phyloP scores from a whole-genome alignment of 2,113 vertebrate genomes.

The Triplophysa dalaica region DNA sequence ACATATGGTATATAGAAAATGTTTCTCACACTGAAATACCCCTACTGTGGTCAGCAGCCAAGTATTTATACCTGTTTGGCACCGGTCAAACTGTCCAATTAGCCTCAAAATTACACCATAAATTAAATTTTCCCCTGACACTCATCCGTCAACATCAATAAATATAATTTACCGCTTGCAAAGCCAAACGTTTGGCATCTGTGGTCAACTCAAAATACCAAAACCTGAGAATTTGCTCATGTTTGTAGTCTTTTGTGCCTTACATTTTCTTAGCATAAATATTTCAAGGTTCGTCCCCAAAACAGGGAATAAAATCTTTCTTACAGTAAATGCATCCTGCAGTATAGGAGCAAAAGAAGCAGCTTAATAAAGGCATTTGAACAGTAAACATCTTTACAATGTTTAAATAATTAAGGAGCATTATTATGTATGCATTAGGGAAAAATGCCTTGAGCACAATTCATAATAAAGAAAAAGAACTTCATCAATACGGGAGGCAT shows the following conservation, averaged over 20 bases:
- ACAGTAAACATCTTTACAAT: slow-evolving; percentile 23
- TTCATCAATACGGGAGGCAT: not conserved
- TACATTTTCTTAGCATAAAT: not conserved
- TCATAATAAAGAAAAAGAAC: slow-evolving; percentile 22
- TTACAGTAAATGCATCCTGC: not conserved
- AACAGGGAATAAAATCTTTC: not conserved
- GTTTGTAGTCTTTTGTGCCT: not conserved
- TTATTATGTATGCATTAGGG: not conserved
- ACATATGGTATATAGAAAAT: not conserved
- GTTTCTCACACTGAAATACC: too few relatives aligned
- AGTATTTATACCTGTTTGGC: too few relatives aligned
- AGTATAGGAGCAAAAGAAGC: not conserved
- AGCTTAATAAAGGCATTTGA: slow-evolving; percentile 25
- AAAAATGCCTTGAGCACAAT: not conserved
- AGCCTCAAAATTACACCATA: not conserved
- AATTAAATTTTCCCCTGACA: not conserved
- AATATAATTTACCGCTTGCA: not conserved
- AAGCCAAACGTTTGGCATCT: not conserved
- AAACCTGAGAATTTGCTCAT: not conserved
- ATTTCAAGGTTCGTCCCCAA: not conserved
- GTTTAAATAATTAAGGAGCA: slow-evolving; percentile 17
- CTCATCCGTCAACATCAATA: not conserved
- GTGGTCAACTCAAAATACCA: not conserved
- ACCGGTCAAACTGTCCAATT: not conserved
- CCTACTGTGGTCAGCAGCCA: too few relatives aligned